Percentiles rank a stretch among this genome's conserved stretches.
Evolutionary conservation across 2,797 vertebrate species (phyloP).

Genomic region (Glossophaga mutica): DNA sequence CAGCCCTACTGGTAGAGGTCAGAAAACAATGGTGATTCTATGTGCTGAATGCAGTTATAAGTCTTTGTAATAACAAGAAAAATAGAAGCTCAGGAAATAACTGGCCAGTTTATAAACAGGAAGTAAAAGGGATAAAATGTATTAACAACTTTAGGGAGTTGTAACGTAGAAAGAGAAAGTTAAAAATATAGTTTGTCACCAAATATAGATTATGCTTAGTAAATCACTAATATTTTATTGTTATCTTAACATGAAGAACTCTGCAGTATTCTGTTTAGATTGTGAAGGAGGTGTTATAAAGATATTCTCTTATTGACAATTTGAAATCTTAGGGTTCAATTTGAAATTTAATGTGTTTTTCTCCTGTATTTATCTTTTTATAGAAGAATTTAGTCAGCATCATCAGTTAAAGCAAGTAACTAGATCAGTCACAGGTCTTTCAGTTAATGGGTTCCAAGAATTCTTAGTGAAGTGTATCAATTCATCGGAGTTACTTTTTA

Average conservation of each 20-base stretch:
- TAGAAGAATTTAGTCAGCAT: background rate
- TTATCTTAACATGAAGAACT: background rate
- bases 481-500: slow-evolving; percentile 72
- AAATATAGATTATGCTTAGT: background rate
- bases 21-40: background rate
- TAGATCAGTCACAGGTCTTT: background rate
- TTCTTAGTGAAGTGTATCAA: slow-evolving; percentile 44
- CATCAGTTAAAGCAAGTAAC: background rate
- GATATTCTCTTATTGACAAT: background rate
- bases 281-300: background rate
- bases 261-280: background rate
- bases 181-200: background rate
- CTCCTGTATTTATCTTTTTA: background rate
- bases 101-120: background rate
- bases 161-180: background rate
- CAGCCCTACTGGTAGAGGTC: background rate
- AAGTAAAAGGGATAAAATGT: background rate
- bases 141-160: background rate
- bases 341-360: background rate
- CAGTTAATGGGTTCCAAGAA: slow-evolving; percentile 23
- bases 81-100: background rate
- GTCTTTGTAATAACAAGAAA: background rate
- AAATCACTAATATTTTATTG: background rate
- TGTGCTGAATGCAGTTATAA: background rate
- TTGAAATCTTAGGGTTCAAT: background rate